Conservation (phyloP, 2,888 invertebrate genomes). For the Rotaria sp. region DNA sequence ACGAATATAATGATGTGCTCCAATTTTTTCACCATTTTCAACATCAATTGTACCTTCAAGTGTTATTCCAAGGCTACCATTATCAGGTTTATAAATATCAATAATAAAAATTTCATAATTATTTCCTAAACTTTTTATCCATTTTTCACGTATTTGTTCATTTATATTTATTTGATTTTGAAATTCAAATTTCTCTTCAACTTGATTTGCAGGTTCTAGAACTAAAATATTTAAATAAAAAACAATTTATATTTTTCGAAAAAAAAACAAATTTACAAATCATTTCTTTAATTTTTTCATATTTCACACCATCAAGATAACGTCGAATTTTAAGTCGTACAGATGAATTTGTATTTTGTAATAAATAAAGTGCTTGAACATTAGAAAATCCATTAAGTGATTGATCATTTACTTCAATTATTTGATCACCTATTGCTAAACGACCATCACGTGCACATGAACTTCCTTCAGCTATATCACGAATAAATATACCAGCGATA, state of each 20-base stretch:
- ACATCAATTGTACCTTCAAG: slow-evolving; percentile 97
- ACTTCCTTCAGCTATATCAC: slow-evolving; percentile 19
- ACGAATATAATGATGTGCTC: slow-evolving; percentile 96
- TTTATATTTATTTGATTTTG: not conserved
- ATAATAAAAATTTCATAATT: slow-evolving; percentile 14
- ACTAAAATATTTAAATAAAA: not conserved
- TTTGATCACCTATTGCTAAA: slow-evolving; percentile 81
- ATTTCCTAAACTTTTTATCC: slow-evolving; percentile 3
- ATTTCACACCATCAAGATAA: not conserved
- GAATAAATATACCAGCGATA: slow-evolving; percentile 24
- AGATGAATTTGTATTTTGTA: not conserved
- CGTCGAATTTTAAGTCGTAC: slow-evolving; percentile 16
- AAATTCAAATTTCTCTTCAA: slow-evolving; percentile 16
- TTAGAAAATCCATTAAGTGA: slow-evolving; percentile 67
- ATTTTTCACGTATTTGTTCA: not conserved
- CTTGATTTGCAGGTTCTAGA: not conserved
- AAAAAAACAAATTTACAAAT: not conserved
- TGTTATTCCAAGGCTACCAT: slow-evolving; percentile 89
- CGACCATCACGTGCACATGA: slow-evolving; percentile 65
- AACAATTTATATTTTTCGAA: not conserved
- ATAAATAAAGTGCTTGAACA: slow-evolving; percentile 20
- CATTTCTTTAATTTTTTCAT: slow-evolving; percentile 29
- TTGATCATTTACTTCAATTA: slow-evolving; percentile 76
- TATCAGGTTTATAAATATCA: slow-evolving; percentile 57
- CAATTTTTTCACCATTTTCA: slow-evolving; percentile 78